Evolutionary conservation across 2,797 vertebrate genomes (phyloP).

Genomic region (Ctenosaura bakeri): DNA sequence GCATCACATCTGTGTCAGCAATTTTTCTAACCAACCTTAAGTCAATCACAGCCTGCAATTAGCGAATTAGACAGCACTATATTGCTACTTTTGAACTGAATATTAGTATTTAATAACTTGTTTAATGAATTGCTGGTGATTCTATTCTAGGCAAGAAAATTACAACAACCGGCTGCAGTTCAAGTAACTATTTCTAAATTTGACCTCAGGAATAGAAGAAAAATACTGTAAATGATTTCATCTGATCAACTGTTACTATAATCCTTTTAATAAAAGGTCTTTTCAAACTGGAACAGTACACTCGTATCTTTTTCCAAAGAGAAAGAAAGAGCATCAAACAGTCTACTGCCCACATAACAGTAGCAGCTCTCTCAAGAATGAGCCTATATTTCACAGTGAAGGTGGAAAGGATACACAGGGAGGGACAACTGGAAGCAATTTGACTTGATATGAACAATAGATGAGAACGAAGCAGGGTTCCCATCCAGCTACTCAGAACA

Average conservation of each 20-base stretch:
- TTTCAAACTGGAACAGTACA: background rate
- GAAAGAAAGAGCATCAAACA: background rate
- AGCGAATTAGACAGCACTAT: background rate
- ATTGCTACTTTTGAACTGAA: background rate
- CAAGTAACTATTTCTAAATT: constrained; percentile 40
- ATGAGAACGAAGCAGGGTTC: too few species aligned
- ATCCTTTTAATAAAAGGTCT: constrained; percentile 20
- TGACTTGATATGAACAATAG: background rate
- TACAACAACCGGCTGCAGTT: constrained; percentile 16
- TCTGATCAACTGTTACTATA: constrained; percentile 28
- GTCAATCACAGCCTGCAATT: background rate
- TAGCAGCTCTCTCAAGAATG: background rate
- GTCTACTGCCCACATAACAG: background rate
- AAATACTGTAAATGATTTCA: constrained; percentile 32
- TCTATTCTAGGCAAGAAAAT: constrained; percentile 13
- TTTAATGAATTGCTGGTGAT: background rate
- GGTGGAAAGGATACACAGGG: background rate
- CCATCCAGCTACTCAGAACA: too few species aligned
- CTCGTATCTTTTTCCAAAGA: background rate
- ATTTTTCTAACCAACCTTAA: background rate
- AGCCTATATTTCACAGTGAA: background rate
- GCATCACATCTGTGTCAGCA: background rate
- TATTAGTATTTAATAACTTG: background rate
- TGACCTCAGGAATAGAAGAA: constrained; percentile 35
- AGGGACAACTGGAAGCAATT: background rate